Base-by-base conservation (phyloP, 2,888 invertebrate genomes). In the Agriopis marginaria region DNA sequence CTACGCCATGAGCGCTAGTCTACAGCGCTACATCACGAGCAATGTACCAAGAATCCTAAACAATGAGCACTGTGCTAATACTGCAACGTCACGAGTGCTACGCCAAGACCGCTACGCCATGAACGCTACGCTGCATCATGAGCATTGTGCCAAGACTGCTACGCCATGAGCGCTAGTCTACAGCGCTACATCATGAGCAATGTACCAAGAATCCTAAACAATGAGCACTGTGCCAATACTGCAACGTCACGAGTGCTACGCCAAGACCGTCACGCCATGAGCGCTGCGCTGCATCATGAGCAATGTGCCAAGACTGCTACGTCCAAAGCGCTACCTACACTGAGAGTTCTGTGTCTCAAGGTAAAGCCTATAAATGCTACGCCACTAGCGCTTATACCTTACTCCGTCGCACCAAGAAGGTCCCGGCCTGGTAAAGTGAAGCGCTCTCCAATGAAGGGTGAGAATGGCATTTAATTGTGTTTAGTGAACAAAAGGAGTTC, bases 381-480 rank as follows among this genome's bases (percentile, higher is more conserved):
- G 77, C 74, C 72, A 67, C 72, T 68, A 0, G 49, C 59, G 63
- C 68, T 76, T 63, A 40, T 63, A 17, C n/a, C 60, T 77, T 77
- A 55, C 0, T 45, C 72, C 72, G 42, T 0, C 50, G 62, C 61
- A 53, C 42, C 69, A 10, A 4, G 67, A 51, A 47, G 55, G 56
- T 55, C 71, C 63, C 63, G 71, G 69, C 58, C 47, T 62, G 63
- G 61, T 14, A 61, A 55, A 59, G 66, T 39, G 63, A 77, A 79
- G 77, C 65, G 73, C 68, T 60, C 73, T 76, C 71, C 75, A 79
- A 78, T 79, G 77, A 80, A 80, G 78, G 75, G 76, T 77, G 69
- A 70, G 72, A 71, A 76, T 62, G 66, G 70, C 72, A 73, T 76
- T 75, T 82, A 83, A 82, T 83, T 82, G 77, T 79, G 71, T 76